These are phyloP conservation scores for Cryptocephalus moraei DNA, from an alignment of 2,888 invertebrate species.

Conservation along the genomic window DNA sequence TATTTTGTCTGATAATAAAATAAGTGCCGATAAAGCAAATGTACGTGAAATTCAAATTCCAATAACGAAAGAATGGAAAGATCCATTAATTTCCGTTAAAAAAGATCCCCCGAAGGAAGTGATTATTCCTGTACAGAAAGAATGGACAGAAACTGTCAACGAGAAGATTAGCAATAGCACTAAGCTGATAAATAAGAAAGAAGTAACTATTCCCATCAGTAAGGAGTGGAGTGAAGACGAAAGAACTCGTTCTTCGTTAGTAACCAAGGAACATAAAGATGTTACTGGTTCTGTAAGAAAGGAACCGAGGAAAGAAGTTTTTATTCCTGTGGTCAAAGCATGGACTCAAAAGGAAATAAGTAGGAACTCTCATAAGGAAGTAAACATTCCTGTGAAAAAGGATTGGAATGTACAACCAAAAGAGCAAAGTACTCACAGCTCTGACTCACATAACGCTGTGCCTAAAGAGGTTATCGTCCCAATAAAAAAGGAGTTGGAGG, in stretches of 20 bases:
- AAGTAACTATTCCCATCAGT: conserved; percentile 3
- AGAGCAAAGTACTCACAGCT: conserved; percentile 23
- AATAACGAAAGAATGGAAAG: not conserved
- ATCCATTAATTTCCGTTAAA: not conserved
- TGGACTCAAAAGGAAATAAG: not conserved
- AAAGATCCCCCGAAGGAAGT: not conserved
- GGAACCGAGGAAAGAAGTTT: not conserved
- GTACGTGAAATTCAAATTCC: not conserved
- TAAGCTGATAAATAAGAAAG: not conserved
- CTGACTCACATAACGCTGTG: conserved; percentile 6
- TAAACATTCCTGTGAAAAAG: conserved; percentile 4
- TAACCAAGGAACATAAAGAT: not conserved
- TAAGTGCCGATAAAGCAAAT: not conserved
- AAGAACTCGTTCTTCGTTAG: not conserved
- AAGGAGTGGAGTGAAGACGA: not conserved
- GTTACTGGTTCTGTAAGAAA: not conserved
- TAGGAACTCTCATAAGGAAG: not conserved
- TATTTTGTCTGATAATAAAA: too few species aligned
- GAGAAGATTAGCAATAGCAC: too few species aligned
- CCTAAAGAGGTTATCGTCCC: conserved; percentile 1
- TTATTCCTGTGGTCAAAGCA: not conserved
- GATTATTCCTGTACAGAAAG: not conserved
- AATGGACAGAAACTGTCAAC: not conserved
- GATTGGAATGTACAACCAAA: not conserved
- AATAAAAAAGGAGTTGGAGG: not conserved